A percentile compares a stretch with the other conserved stretches of the same genome.
phyloP scores from a whole-genome alignment of 2,888 invertebrate genomes.

The Beris chalybata region DNA sequence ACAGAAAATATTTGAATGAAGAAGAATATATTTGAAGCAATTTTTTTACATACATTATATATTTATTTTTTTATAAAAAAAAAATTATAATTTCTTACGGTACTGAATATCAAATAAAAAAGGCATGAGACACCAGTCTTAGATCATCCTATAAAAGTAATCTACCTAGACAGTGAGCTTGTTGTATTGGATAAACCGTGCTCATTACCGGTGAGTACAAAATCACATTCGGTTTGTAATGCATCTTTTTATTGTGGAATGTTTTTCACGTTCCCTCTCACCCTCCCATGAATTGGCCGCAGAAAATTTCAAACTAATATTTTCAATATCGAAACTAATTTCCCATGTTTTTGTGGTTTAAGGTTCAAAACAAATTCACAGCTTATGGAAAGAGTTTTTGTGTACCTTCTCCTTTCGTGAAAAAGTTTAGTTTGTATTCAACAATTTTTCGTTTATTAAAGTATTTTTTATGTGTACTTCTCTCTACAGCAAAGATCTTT shows the following conservation, averaged over 20 bases:
- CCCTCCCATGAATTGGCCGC: too few relatives aligned
- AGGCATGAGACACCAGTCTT: constrained; percentile 89
- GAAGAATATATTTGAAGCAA: neutral
- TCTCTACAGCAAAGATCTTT: too few relatives aligned
- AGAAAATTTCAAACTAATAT: too few relatives aligned
- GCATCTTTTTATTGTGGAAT: neutral
- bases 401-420: too few relatives aligned
- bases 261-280: too few relatives aligned
- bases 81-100: neutral
- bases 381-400: too few relatives aligned
- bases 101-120: constrained; percentile 4
- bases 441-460: too few relatives aligned
- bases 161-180: constrained; percentile 81
- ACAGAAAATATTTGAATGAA: constrained; percentile 1
- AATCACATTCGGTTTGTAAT: constrained; percentile 16
- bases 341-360: too few relatives aligned
- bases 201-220: constrained; percentile 79
- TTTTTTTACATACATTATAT: neutral
- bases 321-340: too few relatives aligned
- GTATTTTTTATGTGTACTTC: too few relatives aligned
- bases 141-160: constrained; percentile 76
- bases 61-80: constrained; percentile 3
- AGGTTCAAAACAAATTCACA: too few relatives aligned
- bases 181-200: constrained; percentile 89
- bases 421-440: too few relatives aligned